phyloP scores from a whole-genome alignment of 2,797 vertebrate genomes.

The Naso thynnoides region DNA sequence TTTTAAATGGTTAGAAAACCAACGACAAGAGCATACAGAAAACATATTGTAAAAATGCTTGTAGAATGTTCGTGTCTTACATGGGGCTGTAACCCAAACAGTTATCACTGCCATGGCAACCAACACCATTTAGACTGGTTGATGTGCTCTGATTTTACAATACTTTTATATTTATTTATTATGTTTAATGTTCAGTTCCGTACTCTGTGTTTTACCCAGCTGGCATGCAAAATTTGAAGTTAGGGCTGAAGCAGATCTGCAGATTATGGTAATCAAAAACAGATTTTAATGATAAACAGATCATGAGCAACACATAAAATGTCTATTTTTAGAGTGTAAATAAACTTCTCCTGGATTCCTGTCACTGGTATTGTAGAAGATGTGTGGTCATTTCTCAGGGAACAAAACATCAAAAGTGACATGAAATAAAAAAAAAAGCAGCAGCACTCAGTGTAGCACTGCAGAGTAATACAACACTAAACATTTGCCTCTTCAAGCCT shows the following conservation, averaged over 20 bases:
- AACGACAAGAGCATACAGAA: background rate
- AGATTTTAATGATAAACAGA: slow-evolving; percentile 22
- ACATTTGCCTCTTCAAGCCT: slow-evolving; percentile 36
- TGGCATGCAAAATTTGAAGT: background rate
- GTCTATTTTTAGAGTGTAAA: slow-evolving; percentile 19
- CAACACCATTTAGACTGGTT: background rate
- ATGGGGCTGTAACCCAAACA: background rate
- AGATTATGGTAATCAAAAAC: slow-evolving; percentile 44
- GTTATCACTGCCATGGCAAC: background rate
- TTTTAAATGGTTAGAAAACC: background rate
- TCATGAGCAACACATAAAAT: slow-evolving; percentile 16
- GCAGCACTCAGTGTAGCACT: slow-evolving; percentile 22
- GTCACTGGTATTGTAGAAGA: slow-evolving; percentile 14
- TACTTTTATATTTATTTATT: too few species aligned
- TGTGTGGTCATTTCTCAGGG: slow-evolving; percentile 5
- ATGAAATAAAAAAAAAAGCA: slow-evolving; percentile 32
- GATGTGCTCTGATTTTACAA: background rate
- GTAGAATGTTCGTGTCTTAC: background rate
- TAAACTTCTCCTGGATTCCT: slow-evolving; percentile 22
- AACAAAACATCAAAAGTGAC: slow-evolving; percentile 14
- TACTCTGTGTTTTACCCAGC: background rate
- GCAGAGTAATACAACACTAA: slow-evolving; percentile 13
- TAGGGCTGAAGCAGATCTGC: background rate
- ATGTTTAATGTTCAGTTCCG: too few species aligned
- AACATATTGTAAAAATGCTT: background rate